Conservation (phyloP, 2,888 invertebrate species). For the Drosophila parthenogenetica region DNA sequence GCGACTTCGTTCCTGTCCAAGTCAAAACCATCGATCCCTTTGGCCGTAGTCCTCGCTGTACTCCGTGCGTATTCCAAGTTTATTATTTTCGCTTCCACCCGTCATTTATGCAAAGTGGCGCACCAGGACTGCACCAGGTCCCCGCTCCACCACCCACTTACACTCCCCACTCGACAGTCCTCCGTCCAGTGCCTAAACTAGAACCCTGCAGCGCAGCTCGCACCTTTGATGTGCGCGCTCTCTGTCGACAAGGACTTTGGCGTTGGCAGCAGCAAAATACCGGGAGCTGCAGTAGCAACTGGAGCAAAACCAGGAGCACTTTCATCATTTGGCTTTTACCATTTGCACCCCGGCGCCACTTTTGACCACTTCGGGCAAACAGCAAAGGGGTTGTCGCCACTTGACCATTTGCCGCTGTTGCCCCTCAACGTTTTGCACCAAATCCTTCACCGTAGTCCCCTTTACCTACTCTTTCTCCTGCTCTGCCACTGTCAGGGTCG, state of each 20-base stretch:
- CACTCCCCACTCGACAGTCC: constrained; percentile 4
- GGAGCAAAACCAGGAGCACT: constrained; percentile 54
- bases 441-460: neutral
- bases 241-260: constrained; percentile 56
- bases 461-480: neutral
- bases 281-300: constrained; percentile 10
- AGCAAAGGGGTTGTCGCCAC: constrained; percentile 67
- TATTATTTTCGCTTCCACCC: constrained; percentile 68
- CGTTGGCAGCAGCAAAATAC: constrained; percentile 13
- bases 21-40: constrained; percentile 56
- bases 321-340: constrained; percentile 80
- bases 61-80: constrained; percentile 72
- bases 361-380: constrained; percentile 71
- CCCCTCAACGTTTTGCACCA: constrained; percentile 24
- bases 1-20: constrained; percentile 19
- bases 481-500: constrained; percentile 12
- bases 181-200: constrained; percentile 44
- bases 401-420: constrained; percentile 61
- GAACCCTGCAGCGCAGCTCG: constrained; percentile 61
- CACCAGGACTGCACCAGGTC: constrained; percentile 47
- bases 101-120: constrained; percentile 77
- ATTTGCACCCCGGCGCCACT: constrained; percentile 72
- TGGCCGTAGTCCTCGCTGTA: constrained; percentile 11
- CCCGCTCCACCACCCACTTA: neutral
- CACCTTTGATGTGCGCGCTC: constrained; percentile 73